Percentiles rank a stretch among this genome's conserved stretches.
phyloP scores from a whole-genome alignment of 2,113 vertebrate species.

The Asarcornis scutulata region DNA sequence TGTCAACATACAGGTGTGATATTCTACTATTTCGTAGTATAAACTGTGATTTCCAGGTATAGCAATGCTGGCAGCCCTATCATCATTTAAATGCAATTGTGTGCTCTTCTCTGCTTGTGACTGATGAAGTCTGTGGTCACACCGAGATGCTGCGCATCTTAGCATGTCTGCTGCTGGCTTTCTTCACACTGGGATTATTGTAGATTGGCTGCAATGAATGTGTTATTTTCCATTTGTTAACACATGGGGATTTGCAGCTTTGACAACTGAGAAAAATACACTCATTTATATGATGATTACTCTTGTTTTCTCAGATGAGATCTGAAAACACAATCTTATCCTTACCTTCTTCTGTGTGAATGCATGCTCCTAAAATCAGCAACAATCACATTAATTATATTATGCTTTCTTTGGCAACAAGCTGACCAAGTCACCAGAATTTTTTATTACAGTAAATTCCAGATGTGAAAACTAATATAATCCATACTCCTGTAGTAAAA shows the following conservation, averaged over 20 bases:
- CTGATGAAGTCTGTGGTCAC: slow-evolving; percentile 53
- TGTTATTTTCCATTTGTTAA: slow-evolving; percentile 77
- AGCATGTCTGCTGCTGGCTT: slow-evolving; percentile 57
- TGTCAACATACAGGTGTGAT: slow-evolving; percentile 64
- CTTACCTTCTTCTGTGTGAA: accelerated
- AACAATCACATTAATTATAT: slow-evolving; percentile 2
- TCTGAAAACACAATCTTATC: slow-evolving; percentile 34
- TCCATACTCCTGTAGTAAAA: not conserved
- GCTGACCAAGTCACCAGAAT: not conserved
- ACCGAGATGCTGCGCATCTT: not conserved
- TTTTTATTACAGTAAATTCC: not conserved
- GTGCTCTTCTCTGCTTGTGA: slow-evolving; percentile 53
- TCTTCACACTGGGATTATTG: slow-evolving; percentile 67
- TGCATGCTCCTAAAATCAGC: not conserved
- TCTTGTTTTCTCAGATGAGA: slow-evolving; percentile 28
- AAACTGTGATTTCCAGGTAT: slow-evolving; percentile 38
- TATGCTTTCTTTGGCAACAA: not conserved
- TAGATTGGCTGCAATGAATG: slow-evolving; percentile 63
- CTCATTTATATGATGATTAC: slow-evolving; percentile 66
- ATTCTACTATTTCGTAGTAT: slow-evolving; percentile 1
- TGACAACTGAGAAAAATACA: slow-evolving; percentile 64
- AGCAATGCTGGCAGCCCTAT: slow-evolving; percentile 21
- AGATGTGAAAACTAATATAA: slow-evolving; percentile 7
- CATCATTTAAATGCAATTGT: not conserved
- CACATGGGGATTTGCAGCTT: slow-evolving; percentile 60